Evolutionary conservation across 2,113 vertebrate species (phyloP).

Genomic region (Pygoscelis antarcticus): DNA sequence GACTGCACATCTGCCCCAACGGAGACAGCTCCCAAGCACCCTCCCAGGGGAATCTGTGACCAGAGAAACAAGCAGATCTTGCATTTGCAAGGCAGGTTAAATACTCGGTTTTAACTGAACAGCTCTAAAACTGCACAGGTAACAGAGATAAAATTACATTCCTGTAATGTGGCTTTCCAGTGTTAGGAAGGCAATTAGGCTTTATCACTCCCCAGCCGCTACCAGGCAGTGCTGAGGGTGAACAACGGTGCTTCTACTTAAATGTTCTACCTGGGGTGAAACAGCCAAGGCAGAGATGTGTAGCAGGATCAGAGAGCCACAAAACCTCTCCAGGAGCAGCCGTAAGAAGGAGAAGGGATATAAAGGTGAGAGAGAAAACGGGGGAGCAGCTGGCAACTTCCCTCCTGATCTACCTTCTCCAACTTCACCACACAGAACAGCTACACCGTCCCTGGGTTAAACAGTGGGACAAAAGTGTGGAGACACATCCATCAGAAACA

Average conservation of each 20-base stretch:
- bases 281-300: not conserved
- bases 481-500: not conserved
- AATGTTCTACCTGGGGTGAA: not conserved
- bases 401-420: not conserved
- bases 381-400: not conserved
- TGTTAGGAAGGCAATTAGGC: not conserved
- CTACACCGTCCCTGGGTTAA: not conserved
- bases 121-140: not conserved
- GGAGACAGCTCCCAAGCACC: not conserved
- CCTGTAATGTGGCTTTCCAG: not conserved
- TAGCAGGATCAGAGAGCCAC: not conserved
- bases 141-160: not conserved
- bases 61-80: not conserved
- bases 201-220: not conserved
- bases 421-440: not conserved
- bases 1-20: not conserved
- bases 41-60: not conserved
- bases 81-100: not conserved
- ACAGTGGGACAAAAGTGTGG: not conserved
- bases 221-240: not conserved
- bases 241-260: not conserved
- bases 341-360: not conserved
- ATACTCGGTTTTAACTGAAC: not conserved
- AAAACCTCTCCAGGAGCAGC: not conserved
- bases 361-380: not conserved